Evolutionary conservation across 2,113 vertebrate species (phyloP).

Genomic region (Pholis gunnellus): DNA sequence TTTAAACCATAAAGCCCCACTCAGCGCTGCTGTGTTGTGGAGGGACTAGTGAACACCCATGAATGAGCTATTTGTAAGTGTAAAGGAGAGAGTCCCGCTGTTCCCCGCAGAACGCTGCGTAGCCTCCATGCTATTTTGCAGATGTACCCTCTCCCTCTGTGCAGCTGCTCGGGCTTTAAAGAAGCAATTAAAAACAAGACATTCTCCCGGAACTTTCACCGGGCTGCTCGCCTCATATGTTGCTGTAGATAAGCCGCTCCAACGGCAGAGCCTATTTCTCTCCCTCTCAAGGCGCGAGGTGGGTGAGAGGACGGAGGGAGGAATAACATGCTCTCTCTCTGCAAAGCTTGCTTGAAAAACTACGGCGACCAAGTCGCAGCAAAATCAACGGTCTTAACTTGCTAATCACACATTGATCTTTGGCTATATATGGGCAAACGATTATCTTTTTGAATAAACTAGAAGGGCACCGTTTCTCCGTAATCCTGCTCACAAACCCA

Average conservation of each 20-base stretch:
- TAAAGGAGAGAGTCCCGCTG: slow-evolving; percentile 41
- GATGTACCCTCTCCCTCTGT: slow-evolving; percentile 44
- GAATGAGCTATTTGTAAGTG: slow-evolving; percentile 57
- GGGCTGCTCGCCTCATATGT: slow-evolving; percentile 63
- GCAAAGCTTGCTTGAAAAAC: slow-evolving; percentile 17
- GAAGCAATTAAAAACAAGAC: slow-evolving; percentile 79
- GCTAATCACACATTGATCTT: slow-evolving; percentile 15
- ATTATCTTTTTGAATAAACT: not conserved
- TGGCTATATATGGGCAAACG: not conserved
- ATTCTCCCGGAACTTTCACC: slow-evolving; percentile 66
- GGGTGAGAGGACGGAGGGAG: slow-evolving; percentile 26
- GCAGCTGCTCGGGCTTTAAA: slow-evolving; percentile 68
- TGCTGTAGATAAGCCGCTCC: slow-evolving; percentile 69
- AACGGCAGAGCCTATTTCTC: slow-evolving; percentile 64
- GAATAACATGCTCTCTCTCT: slow-evolving; percentile 20
- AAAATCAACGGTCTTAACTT: slow-evolving; percentile 35
- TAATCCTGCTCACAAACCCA: not conserved
- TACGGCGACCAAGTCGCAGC: slow-evolving; percentile 4
- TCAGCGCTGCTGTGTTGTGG: slow-evolving; percentile 15
- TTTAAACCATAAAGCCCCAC: slow-evolving; percentile 29
- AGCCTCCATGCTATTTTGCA: slow-evolving; percentile 58
- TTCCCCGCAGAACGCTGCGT: slow-evolving; percentile 30
- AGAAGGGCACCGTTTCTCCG: not conserved
- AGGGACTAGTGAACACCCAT: slow-evolving; percentile 48
- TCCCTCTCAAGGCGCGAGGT: slow-evolving; percentile 45